Evolutionary conservation across 2,888 invertebrate species (phyloP), one percentile per base, ranked within the genome.

Genomic region (Myopa tessellatipennis): DNA sequence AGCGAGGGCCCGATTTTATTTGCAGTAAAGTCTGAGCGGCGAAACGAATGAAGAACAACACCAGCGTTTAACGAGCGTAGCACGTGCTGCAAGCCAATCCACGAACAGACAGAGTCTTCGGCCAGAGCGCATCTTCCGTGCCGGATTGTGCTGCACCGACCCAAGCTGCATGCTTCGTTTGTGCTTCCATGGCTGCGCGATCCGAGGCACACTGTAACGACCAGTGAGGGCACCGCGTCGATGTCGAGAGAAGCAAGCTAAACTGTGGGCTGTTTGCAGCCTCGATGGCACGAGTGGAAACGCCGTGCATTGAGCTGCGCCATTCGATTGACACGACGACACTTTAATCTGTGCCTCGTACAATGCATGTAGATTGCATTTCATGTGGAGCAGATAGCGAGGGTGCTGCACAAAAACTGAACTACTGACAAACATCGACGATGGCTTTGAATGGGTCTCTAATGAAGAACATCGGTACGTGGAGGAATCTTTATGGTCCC

Each of bases 71-170:
- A 75, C 75, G 58, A 75, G 75, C 75, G 60, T 65, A 69, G 75
- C 75, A 75, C 75, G 75, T 75, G 75, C 75, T 75, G 69, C 60
- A 58, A 75, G 75, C 75, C 68, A 75, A 75, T 68, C 40, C 68
- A 45, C 75, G 50, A 50, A 55, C 68, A 45, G 68, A 50, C 38
- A 26, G n/a, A 40, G 26, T n/a, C 40, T 63, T 12, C 40, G 26
- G 34, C 74, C 58, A 58, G n/a, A 10, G 83, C 84, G 84, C 85
- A 85, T 85, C 85, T 75, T 75, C 34, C 67, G 74, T 58, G 55
- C 52, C 8, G 67, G 18, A 14, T 34, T 70, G 36, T 26, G n/a
- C 38, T 45, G n/a, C 18, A 40, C 71, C n/a, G 26, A 26, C 26
- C 26, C 26, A 26, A 26, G 26, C 26, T 26, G 18, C 26, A 45